Percentiles rank a stretch among this genome's conserved stretches.
These are phyloP conservation scores for Palythoa grandiflora DNA, from an alignment of 92 coral and sea anemone species.

Conservation along the genomic window DNA sequence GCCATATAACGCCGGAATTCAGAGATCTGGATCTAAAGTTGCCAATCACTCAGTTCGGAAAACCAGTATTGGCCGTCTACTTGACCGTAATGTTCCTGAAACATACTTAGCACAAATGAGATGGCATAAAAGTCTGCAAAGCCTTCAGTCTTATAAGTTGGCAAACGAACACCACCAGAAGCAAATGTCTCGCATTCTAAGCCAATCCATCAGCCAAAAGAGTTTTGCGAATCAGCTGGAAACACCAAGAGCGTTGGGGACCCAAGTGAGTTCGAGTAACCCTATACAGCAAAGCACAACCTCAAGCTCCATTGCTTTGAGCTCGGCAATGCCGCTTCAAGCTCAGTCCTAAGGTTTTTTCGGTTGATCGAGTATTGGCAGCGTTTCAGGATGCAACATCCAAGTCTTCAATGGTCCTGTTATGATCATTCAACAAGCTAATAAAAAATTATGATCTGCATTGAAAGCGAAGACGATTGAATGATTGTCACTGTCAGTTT, in stretches of 20 bases:
- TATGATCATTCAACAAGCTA: slow-evolving; percentile 52
- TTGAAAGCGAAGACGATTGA: slow-evolving; percentile 64
- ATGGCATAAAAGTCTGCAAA: slow-evolving; percentile 63
- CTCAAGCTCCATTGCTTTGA: slow-evolving; percentile 43
- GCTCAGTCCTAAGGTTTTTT: slow-evolving; percentile 47
- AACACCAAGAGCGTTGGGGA: slow-evolving; percentile 44
- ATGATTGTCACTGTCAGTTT: slow-evolving; percentile 39
- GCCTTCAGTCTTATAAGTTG: slow-evolving; percentile 60
- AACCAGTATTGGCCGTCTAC: slow-evolving; percentile 59
- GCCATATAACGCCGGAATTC: slow-evolving; percentile 60
- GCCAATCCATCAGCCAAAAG: slow-evolving; percentile 28
- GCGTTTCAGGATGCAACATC: slow-evolving; percentile 60
- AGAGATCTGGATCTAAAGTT: slow-evolving; percentile 48
- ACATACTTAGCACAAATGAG: slow-evolving; percentile 61
- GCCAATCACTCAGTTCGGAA: slow-evolving; percentile 64
- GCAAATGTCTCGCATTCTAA: slow-evolving; percentile 55
- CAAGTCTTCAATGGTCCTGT: slow-evolving; percentile 74
- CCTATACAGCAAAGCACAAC: slow-evolving; percentile 41
- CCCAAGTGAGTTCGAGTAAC: slow-evolving; percentile 43
- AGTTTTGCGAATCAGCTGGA: slow-evolving; percentile 38
- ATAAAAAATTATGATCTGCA: slow-evolving; percentile 53
- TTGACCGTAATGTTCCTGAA: slow-evolving; percentile 65
- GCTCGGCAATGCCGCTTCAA: slow-evolving; percentile 40
- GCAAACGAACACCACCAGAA: slow-evolving; percentile 59
- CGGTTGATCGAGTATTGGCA: slow-evolving; percentile 61